phyloP scores from a whole-genome alignment of 2,113 vertebrate genomes.

The Chloropsis cyanopogon region DNA sequence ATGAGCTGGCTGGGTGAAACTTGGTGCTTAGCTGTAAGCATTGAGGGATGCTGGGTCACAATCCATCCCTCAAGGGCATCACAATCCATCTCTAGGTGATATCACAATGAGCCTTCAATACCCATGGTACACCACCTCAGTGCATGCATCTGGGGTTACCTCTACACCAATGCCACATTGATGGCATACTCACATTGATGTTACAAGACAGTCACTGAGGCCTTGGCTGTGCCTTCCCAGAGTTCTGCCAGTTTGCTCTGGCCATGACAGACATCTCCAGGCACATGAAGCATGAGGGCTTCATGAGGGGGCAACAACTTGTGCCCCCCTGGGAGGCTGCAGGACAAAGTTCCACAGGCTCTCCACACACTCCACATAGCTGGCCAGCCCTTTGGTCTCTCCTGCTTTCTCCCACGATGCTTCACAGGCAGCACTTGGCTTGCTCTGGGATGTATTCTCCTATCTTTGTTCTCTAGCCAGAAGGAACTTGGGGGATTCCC shows the following conservation, averaged over 20 bases:
- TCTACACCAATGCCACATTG: background rate
- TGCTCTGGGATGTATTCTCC: background rate
- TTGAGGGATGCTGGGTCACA: background rate
- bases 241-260: background rate
- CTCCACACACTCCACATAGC: background rate
- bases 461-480: too few relatives aligned
- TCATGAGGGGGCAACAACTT: too few relatives aligned
- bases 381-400: background rate
- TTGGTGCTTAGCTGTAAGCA: background rate
- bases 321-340: background rate
- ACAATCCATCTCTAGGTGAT: background rate
- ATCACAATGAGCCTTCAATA: background rate
- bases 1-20: background rate
- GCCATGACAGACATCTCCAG: background rate
- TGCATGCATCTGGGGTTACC: background rate
- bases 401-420: fast-evolving
- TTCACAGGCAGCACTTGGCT: background rate
- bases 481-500: background rate
- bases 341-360: background rate
- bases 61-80: background rate
- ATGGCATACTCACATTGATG: too few relatives aligned
- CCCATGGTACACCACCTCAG: fast-evolving
- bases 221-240: background rate
- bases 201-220: background rate
- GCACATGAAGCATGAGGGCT: too few relatives aligned